Base-by-base conservation (phyloP, 2,797 vertebrate genomes). In the Fringilla coelebs region DNA sequence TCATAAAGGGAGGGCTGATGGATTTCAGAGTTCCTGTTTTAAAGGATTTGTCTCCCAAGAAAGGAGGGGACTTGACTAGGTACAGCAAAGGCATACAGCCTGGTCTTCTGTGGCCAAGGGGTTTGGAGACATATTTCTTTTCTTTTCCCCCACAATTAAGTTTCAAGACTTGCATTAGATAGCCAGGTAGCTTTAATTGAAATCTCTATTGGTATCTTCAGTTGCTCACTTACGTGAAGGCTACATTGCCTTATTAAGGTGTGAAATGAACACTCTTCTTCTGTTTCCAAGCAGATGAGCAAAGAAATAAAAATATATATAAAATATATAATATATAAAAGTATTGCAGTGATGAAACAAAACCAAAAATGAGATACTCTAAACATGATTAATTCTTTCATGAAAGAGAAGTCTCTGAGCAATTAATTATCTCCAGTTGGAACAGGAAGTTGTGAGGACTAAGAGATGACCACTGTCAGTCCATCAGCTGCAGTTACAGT, bases 221-320 rank as follows among this genome's bases (percentile, higher is more conserved):
- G 99, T 98, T 99, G 99, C 98, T 99, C 98, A 99, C 99, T 99
- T 99, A 99, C 99, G 99, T 99, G 99, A 99, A 98, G 98, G 98
- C 98, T 99, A 99, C 98, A 98, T 98, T 98, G 99, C 99, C 99
- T 98, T 98, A 98, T 99, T 99, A 99, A 98, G 99, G 99, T 98
- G 99, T 99, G 99, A 99, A 99, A 99, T 99, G 99, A 99, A 99
- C 99, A 99, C 99, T 99, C 99, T 99, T 99, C 99, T 99, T 99
- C 99, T 99, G 99, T 99, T 99, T 98, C 99, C 99, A 99, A 99
- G 99, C 99, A 98, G 99, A 99, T 99, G 99, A 99, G 98, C 98
- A 97, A 99, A 99, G 98, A 98, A 98, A 98, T 97, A 98, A 98
- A 98, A 98, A 98, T 98, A 98, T 96, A 98, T 96, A 98, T 94